These are phyloP conservation scores for Macrochelys suwanniensis DNA, from an alignment of 2,797 vertebrate species.

Conservation along the genomic window DNA sequence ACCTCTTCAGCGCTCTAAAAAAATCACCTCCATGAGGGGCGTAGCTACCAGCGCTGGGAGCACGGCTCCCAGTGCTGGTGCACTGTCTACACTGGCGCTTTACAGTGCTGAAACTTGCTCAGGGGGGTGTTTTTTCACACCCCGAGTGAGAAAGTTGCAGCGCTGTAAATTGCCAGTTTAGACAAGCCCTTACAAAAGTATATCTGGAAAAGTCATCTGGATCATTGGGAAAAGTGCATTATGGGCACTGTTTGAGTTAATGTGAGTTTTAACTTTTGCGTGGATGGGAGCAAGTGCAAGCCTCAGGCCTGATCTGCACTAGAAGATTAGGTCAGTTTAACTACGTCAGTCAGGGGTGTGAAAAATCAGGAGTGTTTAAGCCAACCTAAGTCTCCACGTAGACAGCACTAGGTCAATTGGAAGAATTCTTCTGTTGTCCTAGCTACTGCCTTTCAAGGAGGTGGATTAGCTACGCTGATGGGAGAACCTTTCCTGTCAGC, in stretches of 20 bases:
- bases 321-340: not conserved
- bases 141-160: no score
- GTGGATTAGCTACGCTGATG: not conserved
- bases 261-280: conserved; percentile 62
- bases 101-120: no score
- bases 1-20: no score
- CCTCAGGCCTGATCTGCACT: not conserved
- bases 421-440: no score
- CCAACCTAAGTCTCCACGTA: not conserved
- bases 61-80: no score
- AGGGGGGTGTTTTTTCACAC: no score
- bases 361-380: not conserved
- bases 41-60: no score
- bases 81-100: no score
- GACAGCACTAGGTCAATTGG: no score
- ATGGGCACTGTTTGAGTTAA: not conserved
- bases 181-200: not conserved
- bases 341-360: not conserved
- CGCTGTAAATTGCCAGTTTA: no score
- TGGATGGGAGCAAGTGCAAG: not conserved
- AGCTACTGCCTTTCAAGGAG: not conserved
- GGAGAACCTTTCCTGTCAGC: not conserved
- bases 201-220: not conserved
- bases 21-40: no score
- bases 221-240: not conserved